Percentiles rank a stretch among this genome's conserved stretches.
These are phyloP conservation scores for Aldabrachelys gigantea DNA, from an alignment of 2,113 vertebrate genomes.

Conservation along the genomic window DNA sequence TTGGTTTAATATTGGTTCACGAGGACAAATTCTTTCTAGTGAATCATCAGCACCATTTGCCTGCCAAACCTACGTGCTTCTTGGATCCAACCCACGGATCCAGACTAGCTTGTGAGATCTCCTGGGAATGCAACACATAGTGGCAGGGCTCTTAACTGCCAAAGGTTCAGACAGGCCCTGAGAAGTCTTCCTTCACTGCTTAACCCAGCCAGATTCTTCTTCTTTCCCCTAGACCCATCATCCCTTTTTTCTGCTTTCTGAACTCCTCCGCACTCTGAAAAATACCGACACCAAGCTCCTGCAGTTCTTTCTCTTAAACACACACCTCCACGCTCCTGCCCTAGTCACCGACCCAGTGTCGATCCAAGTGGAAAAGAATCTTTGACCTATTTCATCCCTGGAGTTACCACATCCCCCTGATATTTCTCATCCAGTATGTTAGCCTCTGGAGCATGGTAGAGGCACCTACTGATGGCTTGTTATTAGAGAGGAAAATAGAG, in stretches of 20 bases:
- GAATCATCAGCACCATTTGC: not conserved
- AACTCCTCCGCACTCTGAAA: not conserved
- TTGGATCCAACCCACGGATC: not conserved
- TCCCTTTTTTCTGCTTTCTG: not conserved
- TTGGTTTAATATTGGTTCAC: not conserved
- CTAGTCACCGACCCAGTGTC: not conserved
- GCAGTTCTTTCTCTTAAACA: not conserved
- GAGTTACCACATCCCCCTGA: not conserved
- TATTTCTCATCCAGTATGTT: not conserved
- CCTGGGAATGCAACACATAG: not conserved
- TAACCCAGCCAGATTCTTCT: not conserved
- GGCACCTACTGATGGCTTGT: not conserved
- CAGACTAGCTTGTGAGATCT: not conserved
- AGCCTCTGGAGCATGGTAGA: not conserved
- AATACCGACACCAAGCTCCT: not conserved
- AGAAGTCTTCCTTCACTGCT: not conserved
- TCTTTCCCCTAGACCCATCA: not conserved
- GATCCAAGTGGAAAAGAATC: not conserved
- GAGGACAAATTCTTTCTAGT: not conserved
- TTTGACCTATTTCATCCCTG: not conserved
- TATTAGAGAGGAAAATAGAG: not conserved
- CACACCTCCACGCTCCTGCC: not conserved
- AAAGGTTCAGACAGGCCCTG: not conserved
- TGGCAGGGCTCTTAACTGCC: not conserved
- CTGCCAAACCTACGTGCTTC: not conserved